Conservation (phyloP, 2,113 vertebrate species). For the Xiphophorus maculatus region DNA sequence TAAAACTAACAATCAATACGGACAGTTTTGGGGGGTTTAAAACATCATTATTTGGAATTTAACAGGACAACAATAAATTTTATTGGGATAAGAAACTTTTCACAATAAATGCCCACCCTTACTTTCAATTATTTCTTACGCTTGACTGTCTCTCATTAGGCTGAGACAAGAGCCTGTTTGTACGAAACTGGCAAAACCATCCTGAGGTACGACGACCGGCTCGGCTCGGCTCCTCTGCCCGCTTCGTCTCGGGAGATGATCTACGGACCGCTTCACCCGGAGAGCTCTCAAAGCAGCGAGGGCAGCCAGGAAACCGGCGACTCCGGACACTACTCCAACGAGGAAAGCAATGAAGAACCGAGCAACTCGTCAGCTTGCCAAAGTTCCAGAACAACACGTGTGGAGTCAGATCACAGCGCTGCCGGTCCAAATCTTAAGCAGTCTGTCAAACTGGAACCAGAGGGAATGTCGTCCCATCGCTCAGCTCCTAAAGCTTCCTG, state of each 20-base stretch:
- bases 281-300: slow-evolving; percentile 90
- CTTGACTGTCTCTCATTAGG: slow-evolving; percentile 59
- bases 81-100: too few species aligned
- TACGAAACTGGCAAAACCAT: slow-evolving; percentile 83
- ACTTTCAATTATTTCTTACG: not conserved
- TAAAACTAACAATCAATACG: too few species aligned
- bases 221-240: slow-evolving; percentile 65
- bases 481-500: slow-evolving; percentile 11
- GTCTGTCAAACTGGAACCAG: slow-evolving; percentile 52
- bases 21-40: too few species aligned
- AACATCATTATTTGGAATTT: too few species aligned
- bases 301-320: slow-evolving; percentile 92
- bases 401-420: slow-evolving; percentile 3
- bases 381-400: slow-evolving; percentile 52
- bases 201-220: slow-evolving; percentile 73
- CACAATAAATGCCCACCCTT: too few species aligned
- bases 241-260: slow-evolving; percentile 71
- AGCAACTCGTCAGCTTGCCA: slow-evolving; percentile 74
- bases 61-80: too few species aligned
- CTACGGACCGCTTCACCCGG: slow-evolving; percentile 75
- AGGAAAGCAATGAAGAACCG: slow-evolving; percentile 85
- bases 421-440: slow-evolving; percentile 31
- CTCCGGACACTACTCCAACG: slow-evolving; percentile 91
- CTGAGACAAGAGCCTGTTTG: slow-evolving; percentile 79
- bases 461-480: slow-evolving; percentile 34